These are phyloP conservation scores for Halictus ligatus DNA, from an alignment of 2,888 invertebrate genomes.

Conservation along the genomic window DNA sequence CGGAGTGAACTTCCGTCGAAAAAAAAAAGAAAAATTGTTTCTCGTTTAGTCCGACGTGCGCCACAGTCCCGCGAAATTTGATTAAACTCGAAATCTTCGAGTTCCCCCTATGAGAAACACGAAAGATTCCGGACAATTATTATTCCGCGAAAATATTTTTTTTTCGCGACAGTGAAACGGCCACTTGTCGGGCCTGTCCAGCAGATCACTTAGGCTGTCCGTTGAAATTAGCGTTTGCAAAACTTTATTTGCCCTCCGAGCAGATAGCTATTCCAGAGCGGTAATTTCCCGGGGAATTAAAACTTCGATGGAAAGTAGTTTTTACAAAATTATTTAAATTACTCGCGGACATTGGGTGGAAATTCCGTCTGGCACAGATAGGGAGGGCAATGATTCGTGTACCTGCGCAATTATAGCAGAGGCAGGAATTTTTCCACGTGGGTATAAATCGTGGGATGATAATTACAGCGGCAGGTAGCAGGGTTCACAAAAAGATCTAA, in stretches of 20 bases:
- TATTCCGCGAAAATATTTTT: not conserved
- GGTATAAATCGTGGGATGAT: no score
- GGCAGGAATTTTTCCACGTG: no score
- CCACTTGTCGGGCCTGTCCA: not conserved
- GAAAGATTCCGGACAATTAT: not conserved
- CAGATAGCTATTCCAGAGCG: no score
- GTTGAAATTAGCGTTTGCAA: not conserved
- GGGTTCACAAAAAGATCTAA: no score
- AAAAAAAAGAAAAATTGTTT: conserved; percentile 9
- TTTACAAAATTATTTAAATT: no score
- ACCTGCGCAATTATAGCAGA: no score
- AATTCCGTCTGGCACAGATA: no score
- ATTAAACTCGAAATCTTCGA: conserved; percentile 1
- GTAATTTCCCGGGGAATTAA: no score
- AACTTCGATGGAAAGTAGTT: no score
- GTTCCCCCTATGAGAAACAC: not conserved
- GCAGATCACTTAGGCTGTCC: not conserved
- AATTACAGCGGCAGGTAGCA: no score
- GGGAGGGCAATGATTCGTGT: no score
- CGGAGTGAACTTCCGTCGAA: not conserved
- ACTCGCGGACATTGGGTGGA: no score
- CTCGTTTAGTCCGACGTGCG: not conserved
- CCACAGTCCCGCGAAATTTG: not conserved
- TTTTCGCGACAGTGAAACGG: not conserved
- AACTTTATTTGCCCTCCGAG: not conserved